Evolutionary conservation across 1,140 invertebrate species (phyloP), one percentile per base, ranked within the genome.

Genomic region (Nasonia vitripennis): DNA sequence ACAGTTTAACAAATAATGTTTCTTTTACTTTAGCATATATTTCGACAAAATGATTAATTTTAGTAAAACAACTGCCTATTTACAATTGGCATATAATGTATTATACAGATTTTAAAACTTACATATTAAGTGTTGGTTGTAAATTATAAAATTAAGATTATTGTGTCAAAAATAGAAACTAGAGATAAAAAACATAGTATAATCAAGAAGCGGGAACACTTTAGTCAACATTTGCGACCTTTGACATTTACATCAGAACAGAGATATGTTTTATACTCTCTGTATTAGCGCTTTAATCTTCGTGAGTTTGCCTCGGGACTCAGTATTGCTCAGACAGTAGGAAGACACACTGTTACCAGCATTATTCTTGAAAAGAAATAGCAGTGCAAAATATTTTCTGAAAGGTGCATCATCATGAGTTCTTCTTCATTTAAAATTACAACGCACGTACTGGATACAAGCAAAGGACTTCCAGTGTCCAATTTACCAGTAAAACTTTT

Each of bases 371-470:
- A 71, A 71, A 34, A 67, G 55, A 55, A 62, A 31, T 62, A n/a
- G 11, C 1, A 62, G 55, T 62, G 17, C 17, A 6, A 62, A 17
- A 62, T n/a, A 62, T 67, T 27, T n/a, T 55, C 5, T 5, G 5
- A 2, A 62, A 62, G 17, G 17, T 14, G 14, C 17, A n/a, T 48
- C 17, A 82, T 51, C 41, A 86, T 86, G 81, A 86, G 84, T 78
- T 55, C 55, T 23, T 37, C 73, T 10, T 55, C 10, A 62, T 82
- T 79, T 45, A 84, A 83, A 74, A 85, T 87, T 62, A 79, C 83
- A 41, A 96, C 96, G 2, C 95, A 96, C 87, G 95, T 96, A 0
- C 90, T 96, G 37, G 96, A 97, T 87, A 96, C 94, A 1, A 94
- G 94, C 1, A 95, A 94, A 37, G 96, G 96, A 20, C 89, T 90